Evolutionary conservation across 2,888 invertebrate species (phyloP).

Genomic region (Acanthosepion esculentum): DNA sequence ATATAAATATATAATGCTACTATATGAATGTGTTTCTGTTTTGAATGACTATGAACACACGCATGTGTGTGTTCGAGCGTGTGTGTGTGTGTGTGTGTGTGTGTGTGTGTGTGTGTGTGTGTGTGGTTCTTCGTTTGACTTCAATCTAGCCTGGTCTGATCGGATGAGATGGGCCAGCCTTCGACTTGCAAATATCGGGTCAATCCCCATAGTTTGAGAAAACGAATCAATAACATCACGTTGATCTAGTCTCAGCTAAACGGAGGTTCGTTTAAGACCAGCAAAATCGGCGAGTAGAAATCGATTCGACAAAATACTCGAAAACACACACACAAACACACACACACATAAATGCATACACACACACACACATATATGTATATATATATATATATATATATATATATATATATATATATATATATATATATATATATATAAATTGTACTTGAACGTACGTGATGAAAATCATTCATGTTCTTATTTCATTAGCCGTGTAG

Average conservation of each 20-base stretch:
- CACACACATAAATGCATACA: not conserved
- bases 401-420: not conserved
- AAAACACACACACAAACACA: not conserved
- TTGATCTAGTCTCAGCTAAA: slow-evolving; percentile 33
- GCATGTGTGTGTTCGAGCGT: too few species aligned
- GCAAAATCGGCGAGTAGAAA: not conserved
- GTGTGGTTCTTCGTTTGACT: not conserved
- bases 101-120: too few species aligned
- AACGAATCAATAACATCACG: not conserved
- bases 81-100: too few species aligned
- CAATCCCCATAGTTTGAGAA: slow-evolving; percentile 8
- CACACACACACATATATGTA: not conserved
- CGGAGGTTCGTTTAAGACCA: slow-evolving; percentile 9
- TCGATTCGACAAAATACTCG: not conserved
- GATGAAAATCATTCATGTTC: too few species aligned
- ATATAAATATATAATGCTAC: too few species aligned
- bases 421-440: not conserved
- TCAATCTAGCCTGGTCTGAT: slow-evolving; percentile 33
- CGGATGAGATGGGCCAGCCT: slow-evolving; percentile 8
- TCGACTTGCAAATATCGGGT: slow-evolving; percentile 8
- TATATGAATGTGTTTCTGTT: too few species aligned
- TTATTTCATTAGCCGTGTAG: too few species aligned
- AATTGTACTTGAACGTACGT: too few species aligned
- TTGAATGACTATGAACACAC: too few species aligned
- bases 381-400: not conserved